phyloP scores from a whole-genome alignment of 1,140 invertebrate genomes.

The Panagrolaimus sp. region DNA sequence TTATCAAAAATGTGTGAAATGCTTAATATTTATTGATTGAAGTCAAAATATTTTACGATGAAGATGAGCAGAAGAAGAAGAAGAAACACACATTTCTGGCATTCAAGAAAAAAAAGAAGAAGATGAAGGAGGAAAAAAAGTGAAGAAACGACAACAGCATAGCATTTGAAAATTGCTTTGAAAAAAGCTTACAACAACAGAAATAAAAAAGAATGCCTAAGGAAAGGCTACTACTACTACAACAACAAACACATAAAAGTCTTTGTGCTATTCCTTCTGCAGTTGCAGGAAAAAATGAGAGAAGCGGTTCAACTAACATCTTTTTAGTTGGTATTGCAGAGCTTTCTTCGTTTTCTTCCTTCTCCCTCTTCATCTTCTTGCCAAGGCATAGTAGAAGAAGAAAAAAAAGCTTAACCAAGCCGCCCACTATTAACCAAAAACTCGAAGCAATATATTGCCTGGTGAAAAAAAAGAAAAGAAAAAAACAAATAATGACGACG shows the following conservation, averaged over 20 bases:
- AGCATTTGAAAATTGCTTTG: not conserved
- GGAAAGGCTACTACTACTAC: too few relatives aligned
- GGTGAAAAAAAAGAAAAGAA: too few relatives aligned
- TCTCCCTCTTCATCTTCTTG: too few relatives aligned
- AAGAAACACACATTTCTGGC: not conserved
- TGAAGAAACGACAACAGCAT: not conserved
- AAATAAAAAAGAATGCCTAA: not conserved
- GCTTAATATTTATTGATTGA: not conserved
- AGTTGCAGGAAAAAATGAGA: too few relatives aligned
- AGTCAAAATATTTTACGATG: not conserved
- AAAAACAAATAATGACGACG: too few relatives aligned
- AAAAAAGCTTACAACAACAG: not conserved
- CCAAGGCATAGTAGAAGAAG: too few relatives aligned
- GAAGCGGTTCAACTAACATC: too few relatives aligned
- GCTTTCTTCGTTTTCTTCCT: too few relatives aligned
- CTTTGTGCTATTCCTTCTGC: too few relatives aligned
- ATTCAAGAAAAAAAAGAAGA: not conserved
- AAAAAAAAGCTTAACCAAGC: not conserved
- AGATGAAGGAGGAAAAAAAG: slow-evolving; percentile 6
- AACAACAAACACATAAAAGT: too few relatives aligned
- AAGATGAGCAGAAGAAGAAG: not conserved
- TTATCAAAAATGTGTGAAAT: not conserved
- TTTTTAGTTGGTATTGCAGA: too few relatives aligned
- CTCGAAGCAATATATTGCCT: slow-evolving; percentile 13
- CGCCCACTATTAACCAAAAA: slow-evolving; percentile 13